phyloP scores from a whole-genome alignment of 2,888 invertebrate species.

The Tipula confusa region DNA sequence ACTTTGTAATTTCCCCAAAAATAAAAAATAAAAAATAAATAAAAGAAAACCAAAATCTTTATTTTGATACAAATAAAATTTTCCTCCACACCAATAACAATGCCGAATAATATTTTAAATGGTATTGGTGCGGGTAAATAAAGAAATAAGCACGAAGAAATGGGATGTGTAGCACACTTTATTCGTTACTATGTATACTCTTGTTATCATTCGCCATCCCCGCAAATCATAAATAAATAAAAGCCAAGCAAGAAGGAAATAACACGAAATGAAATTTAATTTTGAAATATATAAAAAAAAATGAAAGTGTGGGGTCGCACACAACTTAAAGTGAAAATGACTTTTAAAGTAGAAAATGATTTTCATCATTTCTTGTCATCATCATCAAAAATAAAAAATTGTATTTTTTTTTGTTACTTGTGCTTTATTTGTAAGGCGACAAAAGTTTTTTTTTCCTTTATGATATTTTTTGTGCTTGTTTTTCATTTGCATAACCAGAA shows the following conservation, averaged over 20 bases:
- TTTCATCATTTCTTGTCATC: not conserved
- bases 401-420: not conserved
- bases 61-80: not conserved
- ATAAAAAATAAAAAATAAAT: not conserved
- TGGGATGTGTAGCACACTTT: not conserved
- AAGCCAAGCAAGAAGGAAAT: not conserved
- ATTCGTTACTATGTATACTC: not conserved
- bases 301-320: not conserved
- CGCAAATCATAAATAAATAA: conserved; percentile 4
- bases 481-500: conserved; percentile 21
- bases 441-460: not conserved
- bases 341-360: conserved; percentile 25
- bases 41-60: not conserved
- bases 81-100: not conserved
- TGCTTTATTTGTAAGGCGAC: not conserved
- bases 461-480: not conserved
- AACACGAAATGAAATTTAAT: conserved; percentile 12
- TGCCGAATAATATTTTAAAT: not conserved
- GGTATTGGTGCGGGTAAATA: not conserved
- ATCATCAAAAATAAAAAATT: not conserved
- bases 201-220: not conserved
- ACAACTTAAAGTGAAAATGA: conserved; percentile 20
- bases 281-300: not conserved
- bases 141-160: not conserved
- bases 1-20: not conserved